These are phyloP conservation scores for Characodon lateralis DNA, from an alignment of 2,797 vertebrate species.

Conservation along the genomic window DNA sequence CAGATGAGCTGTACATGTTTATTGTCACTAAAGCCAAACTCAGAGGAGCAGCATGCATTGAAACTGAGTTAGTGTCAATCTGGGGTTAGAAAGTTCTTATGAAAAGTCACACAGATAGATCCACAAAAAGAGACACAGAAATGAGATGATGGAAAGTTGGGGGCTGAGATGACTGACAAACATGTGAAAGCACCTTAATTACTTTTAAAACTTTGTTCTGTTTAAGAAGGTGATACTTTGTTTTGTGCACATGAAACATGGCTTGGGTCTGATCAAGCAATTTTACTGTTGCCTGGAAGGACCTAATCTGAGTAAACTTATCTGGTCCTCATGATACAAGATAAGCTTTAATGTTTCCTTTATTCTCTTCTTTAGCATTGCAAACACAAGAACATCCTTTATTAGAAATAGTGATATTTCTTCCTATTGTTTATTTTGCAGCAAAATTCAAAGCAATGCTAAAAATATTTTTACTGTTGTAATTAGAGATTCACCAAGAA, in stretches of 20 bases:
- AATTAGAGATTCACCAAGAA: background rate
- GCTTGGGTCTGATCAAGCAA: too few species aligned
- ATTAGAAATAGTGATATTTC: background rate
- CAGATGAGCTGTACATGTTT: constrained; percentile 59
- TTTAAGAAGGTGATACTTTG: background rate
- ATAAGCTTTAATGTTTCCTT: too few species aligned
- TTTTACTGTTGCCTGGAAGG: background rate
- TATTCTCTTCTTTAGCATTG: background rate
- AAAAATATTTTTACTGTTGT: background rate
- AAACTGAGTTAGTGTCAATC: constrained; percentile 44
- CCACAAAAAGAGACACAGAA: constrained; percentile 28
- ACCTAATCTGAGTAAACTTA: background rate
- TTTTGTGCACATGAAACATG: background rate
- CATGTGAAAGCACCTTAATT: constrained; percentile 7
- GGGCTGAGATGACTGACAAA: constrained; percentile 25
- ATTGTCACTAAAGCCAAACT: constrained; percentile 65
- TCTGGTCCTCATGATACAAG: background rate
- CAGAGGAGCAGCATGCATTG: constrained; percentile 58
- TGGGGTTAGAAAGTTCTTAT: constrained; percentile 31
- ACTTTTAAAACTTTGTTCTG: background rate
- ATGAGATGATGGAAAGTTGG: constrained; percentile 45
- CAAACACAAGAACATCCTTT: background rate
- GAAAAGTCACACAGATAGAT: constrained; percentile 33
- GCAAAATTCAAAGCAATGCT: background rate
- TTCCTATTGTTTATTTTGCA: background rate